Evolutionary conservation across 2,888 invertebrate species (phyloP).

Genomic region (Tenthredo mesomela): DNA sequence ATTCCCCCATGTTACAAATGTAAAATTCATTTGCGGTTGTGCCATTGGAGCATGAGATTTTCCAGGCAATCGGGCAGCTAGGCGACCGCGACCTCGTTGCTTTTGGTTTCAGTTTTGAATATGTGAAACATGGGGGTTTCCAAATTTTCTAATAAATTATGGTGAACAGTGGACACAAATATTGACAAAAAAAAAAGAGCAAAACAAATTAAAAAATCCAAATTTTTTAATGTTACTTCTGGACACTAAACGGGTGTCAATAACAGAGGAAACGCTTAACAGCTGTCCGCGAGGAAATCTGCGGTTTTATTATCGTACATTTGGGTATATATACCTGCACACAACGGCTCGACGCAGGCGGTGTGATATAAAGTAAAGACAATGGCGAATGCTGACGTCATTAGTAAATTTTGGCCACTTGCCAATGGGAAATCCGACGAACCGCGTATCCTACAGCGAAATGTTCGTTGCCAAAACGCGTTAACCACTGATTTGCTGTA

Average conservation of each 20-base stretch:
- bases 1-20: not conserved
- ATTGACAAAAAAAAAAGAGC: too few relatives aligned
- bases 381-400: conserved; percentile 47
- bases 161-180: not conserved
- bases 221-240: not conserved
- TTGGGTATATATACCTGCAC: not conserved
- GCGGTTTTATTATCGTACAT: not conserved
- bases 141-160: not conserved
- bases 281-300: not conserved
- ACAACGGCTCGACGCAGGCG: not conserved
- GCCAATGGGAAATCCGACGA: conserved; percentile 40
- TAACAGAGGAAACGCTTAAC: not conserved
- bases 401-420: conserved; percentile 24
- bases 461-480: conserved; percentile 44
- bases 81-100: conserved; percentile 24
- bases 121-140: not conserved
- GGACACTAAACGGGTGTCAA: not conserved
- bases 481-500: conserved; percentile 38
- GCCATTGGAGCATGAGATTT: conserved; percentile 30
- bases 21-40: conserved; percentile 39
- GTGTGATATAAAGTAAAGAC: conserved; percentile 43
- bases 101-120: not conserved
- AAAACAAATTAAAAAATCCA: not conserved
- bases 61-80: conserved; percentile 7
- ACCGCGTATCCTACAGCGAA: conserved; percentile 5